Conservation (phyloP, 2,888 invertebrate genomes). For the Callyntrura sp. region DNA sequence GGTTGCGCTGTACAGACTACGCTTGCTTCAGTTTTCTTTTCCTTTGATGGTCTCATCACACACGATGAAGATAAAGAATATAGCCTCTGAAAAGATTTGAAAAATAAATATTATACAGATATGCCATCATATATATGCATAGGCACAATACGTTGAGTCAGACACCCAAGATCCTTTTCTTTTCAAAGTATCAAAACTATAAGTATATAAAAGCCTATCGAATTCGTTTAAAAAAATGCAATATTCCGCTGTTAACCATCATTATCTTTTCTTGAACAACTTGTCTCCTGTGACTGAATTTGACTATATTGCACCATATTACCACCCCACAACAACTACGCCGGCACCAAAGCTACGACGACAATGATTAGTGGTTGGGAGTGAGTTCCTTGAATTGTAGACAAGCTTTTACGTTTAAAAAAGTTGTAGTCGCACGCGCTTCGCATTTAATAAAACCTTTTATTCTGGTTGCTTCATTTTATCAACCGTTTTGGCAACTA, state of each 20-base stretch:
- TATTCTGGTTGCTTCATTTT: conserved; percentile 1
- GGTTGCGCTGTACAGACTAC: no score
- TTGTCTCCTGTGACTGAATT: conserved; percentile 21
- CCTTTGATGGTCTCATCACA: not conserved
- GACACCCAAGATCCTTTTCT: not conserved
- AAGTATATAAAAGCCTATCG: conserved; percentile 14
- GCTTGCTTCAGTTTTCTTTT: not conserved
- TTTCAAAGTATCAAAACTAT: conserved; percentile 30
- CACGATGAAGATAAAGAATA: not conserved
- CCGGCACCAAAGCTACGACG: conserved; percentile 20
- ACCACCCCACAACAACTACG: not conserved
- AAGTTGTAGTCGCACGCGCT: conserved; percentile 57
- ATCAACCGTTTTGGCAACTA: conserved; percentile 13
- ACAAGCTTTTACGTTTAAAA: conserved; percentile 29
- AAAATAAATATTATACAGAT: conserved; percentile 44
- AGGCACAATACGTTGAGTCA: no score
- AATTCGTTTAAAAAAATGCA: conserved; percentile 18
- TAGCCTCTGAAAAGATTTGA: conserved; percentile 17
- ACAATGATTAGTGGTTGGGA: conserved; percentile 60
- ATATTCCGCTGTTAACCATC: not conserved
- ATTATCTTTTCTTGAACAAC: not conserved
- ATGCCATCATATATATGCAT: conserved; percentile 30
- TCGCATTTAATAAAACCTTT: conserved; percentile 31
- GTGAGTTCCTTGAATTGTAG: conserved; percentile 34
- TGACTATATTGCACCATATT: conserved; percentile 11